phyloP scores from a whole-genome alignment of 2,797 vertebrate genomes.

The Pempheris klunzingeri region DNA sequence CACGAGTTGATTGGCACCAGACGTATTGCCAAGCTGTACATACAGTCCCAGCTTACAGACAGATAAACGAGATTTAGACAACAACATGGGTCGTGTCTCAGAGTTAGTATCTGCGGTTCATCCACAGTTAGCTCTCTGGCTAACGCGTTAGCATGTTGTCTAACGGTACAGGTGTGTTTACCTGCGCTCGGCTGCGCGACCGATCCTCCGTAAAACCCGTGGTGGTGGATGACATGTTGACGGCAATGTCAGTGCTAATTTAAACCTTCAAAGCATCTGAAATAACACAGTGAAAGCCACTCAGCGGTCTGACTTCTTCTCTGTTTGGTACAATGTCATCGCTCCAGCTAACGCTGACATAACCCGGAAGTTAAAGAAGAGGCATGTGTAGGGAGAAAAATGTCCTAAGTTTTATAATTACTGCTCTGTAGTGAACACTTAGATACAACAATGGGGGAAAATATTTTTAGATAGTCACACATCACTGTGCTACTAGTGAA shows the following conservation, averaged over 20 bases:
- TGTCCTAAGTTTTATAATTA: background rate
- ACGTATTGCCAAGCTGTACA: background rate
- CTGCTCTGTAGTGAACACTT: background rate
- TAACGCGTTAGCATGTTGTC: constrained; percentile 44
- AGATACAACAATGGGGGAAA: fast-evolving
- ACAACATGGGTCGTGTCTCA: background rate
- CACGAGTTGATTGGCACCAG: background rate
- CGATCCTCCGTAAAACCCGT: constrained; percentile 62
- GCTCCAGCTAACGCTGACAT: background rate
- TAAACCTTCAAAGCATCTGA: constrained; percentile 40
- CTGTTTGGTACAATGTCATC: constrained; percentile 75
- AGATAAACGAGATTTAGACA: background rate
- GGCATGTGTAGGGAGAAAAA: background rate
- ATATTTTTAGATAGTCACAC: background rate
- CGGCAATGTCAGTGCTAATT: background rate
- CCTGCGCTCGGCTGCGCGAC: constrained; percentile 52
- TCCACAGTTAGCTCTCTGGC: constrained; percentile 30
- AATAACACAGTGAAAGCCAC: background rate
- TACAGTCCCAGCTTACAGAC: background rate
- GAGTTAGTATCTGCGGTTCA: background rate
- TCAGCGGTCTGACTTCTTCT: background rate
- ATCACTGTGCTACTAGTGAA: background rate
- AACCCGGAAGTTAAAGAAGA: constrained; percentile 74
- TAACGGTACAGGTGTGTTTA: constrained; percentile 33
- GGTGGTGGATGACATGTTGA: constrained; percentile 76